Percentiles rank a stretch among this genome's conserved stretches.
Evolutionary conservation across 2,797 vertebrate genomes (phyloP).

Genomic region (Etheostoma nigrum): DNA sequence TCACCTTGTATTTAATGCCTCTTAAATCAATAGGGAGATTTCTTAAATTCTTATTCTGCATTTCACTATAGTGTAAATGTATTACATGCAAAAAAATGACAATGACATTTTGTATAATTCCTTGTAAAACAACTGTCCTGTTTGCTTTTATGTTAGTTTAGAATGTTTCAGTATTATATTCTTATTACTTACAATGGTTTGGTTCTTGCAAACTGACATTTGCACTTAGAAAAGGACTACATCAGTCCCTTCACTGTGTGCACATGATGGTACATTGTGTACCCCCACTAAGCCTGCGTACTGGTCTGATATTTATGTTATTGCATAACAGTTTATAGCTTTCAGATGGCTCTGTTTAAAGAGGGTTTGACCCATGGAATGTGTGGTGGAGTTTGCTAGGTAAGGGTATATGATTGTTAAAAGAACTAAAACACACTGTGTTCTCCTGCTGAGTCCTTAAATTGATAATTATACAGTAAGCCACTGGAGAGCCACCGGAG

Average conservation of each 20-base stretch:
- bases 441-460: conserved; percentile 58
- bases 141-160: background rate
- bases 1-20: conserved; percentile 14
- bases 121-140: background rate
- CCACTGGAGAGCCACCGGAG: conserved; percentile 42
- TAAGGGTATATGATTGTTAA: conserved; percentile 52
- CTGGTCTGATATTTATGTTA: conserved; percentile 50
- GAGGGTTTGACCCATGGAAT: conserved; percentile 56
- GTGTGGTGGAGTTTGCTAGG: conserved; percentile 41
- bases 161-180: background rate
- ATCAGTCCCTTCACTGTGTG: conserved; percentile 13
- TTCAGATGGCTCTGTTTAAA: conserved; percentile 62
- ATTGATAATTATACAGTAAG: conserved; percentile 66
- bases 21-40: conserved; percentile 13
- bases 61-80: background rate
- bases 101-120: background rate
- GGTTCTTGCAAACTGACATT: background rate
- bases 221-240: background rate
- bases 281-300: conserved; percentile 27
- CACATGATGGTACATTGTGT: conserved; percentile 49
- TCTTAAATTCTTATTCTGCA: background rate
- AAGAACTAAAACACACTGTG: conserved; percentile 39
- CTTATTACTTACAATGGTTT: conserved; percentile 13
- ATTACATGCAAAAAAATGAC: too few species aligned
- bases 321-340: conserved; percentile 58